Evolutionary conservation across 2,113 vertebrate genomes (phyloP).

Genomic region (Prietella phreatophila): DNA sequence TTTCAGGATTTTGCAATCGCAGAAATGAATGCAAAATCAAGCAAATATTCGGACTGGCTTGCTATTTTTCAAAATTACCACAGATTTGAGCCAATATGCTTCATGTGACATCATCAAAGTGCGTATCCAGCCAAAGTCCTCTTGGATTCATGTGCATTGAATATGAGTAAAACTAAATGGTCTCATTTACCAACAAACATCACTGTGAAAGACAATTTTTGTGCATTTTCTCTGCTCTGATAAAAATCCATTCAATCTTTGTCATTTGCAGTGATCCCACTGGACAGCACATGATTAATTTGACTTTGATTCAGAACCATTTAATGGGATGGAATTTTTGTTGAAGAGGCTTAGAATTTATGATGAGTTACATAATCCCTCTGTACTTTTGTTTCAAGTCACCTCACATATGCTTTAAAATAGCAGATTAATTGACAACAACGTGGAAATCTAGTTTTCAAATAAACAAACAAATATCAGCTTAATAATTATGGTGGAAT

Average conservation of each 20-base stretch:
- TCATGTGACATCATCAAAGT: too few relatives aligned
- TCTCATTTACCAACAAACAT: too few relatives aligned
- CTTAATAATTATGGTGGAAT: not conserved
- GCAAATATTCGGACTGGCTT: too few relatives aligned
- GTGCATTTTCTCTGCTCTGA: not conserved
- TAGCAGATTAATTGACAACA: not conserved
- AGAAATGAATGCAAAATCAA: too few relatives aligned
- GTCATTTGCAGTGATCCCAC: slow-evolving; percentile 20
- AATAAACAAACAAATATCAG: slow-evolving; percentile 4
- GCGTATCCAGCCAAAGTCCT: too few relatives aligned
- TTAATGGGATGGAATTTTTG: not conserved
- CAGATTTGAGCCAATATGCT: too few relatives aligned
- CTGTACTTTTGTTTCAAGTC: not conserved
- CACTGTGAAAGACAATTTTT: too few relatives aligned
- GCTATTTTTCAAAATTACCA: too few relatives aligned
- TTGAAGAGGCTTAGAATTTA: not conserved
- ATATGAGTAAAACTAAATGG: too few relatives aligned
- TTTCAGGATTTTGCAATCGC: too few relatives aligned
- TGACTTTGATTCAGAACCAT: slow-evolving; percentile 10
- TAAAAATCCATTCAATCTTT: not conserved
- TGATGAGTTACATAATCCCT: not conserved
- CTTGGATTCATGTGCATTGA: too few relatives aligned
- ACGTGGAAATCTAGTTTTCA: not conserved
- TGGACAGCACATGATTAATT: slow-evolving; percentile 19
- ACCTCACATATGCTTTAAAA: not conserved